These are phyloP conservation scores for Meandrusa payeni DNA, from an alignment of 2,888 invertebrate species.

Conservation along the genomic window DNA sequence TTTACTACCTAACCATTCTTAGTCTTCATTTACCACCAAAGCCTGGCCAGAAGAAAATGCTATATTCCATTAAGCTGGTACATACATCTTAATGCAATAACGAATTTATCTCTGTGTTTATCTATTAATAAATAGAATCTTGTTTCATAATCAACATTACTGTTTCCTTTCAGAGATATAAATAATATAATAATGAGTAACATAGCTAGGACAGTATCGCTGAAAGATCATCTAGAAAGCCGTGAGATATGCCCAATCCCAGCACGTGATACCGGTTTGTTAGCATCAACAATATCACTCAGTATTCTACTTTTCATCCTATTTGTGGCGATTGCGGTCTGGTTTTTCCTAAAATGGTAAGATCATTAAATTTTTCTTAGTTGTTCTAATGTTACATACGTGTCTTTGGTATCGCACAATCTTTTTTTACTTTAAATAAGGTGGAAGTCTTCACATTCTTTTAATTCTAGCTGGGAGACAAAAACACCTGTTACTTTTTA, in stretches of 20 bases:
- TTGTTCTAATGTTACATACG: conserved; percentile 27
- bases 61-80: too few species aligned
- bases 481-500: too few species aligned
- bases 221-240: conserved; percentile 65
- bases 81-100: too few species aligned
- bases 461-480: too few species aligned
- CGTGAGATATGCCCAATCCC: conserved; percentile 45
- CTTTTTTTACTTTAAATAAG: too few species aligned
- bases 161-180: conserved; percentile 55
- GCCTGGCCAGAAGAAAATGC: too few species aligned
- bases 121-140: too few species aligned
- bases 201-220: conserved; percentile 51
- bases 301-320: conserved; percentile 59
- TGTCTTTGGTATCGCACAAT: too few species aligned
- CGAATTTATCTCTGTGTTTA: too few species aligned
- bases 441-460: too few species aligned
- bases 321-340: conserved; percentile 49
- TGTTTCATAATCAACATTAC: not conserved
- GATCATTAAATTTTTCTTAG: conserved; percentile 32
- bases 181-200: conserved; percentile 42
- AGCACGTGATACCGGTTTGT: conserved; percentile 57
- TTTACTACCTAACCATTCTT: too few species aligned
- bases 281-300: conserved; percentile 64
- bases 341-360: conserved; percentile 66
- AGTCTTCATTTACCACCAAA: too few species aligned